phyloP scores from a whole-genome alignment of 2,113 vertebrate species.

The Malurus elegans region DNA sequence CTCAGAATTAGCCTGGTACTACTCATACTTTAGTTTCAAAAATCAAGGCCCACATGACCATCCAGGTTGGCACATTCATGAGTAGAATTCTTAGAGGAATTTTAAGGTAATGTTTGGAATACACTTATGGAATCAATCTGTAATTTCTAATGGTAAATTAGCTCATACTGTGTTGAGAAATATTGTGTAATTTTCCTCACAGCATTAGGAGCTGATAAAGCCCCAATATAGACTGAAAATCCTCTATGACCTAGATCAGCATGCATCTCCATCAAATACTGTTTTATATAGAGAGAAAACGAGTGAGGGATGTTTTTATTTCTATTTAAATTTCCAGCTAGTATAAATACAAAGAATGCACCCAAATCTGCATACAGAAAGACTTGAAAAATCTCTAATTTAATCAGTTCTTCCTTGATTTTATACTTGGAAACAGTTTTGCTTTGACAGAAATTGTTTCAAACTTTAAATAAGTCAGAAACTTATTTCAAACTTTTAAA shows the following conservation, averaged over 20 bases:
- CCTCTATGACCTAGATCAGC: not conserved
- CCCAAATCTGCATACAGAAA: not conserved
- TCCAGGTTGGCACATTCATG: not conserved
- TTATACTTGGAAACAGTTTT: not conserved
- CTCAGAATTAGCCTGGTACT: not conserved
- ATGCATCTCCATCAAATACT: not conserved
- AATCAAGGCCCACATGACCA: not conserved
- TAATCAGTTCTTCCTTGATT: not conserved
- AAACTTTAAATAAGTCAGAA: not conserved
- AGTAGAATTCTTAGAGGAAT: not conserved
- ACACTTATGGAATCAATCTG: fast-evolving
- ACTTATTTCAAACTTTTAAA: not conserved
- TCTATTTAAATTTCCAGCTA: not conserved
- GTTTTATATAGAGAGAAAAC: not conserved
- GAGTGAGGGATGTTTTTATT: not conserved
- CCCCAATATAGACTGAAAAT: not conserved
- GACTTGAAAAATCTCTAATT: not conserved
- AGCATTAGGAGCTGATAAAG: not conserved
- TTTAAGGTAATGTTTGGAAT: not conserved
- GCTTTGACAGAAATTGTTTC: not conserved
- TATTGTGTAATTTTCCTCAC: not conserved
- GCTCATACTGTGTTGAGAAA: not conserved
- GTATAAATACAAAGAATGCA: not conserved
- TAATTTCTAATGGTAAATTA: not conserved
- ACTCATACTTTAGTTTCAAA: not conserved